Evolutionary conservation across 2,888 invertebrate species (phyloP).

Genomic region (Metallyticus violacea): DNA sequence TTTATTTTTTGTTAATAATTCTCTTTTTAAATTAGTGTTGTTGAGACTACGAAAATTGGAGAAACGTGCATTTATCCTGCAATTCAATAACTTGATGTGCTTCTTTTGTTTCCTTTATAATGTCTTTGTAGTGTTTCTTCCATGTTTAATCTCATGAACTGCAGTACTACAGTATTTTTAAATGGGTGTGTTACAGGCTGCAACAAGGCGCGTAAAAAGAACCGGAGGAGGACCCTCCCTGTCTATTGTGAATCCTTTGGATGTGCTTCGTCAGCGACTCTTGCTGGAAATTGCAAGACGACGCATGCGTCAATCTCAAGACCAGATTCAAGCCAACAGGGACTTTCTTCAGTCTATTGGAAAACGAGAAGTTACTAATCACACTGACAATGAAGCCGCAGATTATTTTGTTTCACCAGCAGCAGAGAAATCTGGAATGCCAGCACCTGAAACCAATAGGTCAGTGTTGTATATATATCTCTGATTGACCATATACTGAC

Average conservation of each 20-base stretch:
- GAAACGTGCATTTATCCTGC: too few relatives aligned
- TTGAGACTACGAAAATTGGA: too few relatives aligned
- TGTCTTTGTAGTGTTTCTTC: neutral
- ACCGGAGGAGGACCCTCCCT: slow-evolving; percentile 52
- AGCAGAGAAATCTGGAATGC: neutral
- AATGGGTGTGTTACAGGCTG: neutral
- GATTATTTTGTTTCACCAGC: neutral
- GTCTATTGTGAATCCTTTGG: slow-evolving; percentile 84
- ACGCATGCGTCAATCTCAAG: slow-evolving; percentile 71
- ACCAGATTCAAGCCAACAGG: slow-evolving; percentile 66
- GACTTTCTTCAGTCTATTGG: slow-evolving; percentile 73
- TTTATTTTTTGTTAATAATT: too few relatives aligned
- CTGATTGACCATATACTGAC: too few relatives aligned
- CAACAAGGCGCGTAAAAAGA: slow-evolving; percentile 26
- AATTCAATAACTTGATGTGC: too few relatives aligned
- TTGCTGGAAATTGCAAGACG: slow-evolving; percentile 79
- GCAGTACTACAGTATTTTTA: neutral
- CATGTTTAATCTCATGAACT: neutral
- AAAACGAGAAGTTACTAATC: slow-evolving; percentile 53
- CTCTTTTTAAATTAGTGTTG: too few relatives aligned
- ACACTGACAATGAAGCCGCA: neutral
- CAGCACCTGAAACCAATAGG: neutral
- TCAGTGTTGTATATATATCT: neutral
- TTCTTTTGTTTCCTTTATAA: too few relatives aligned
- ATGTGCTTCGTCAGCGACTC: slow-evolving; percentile 78